Evolutionary conservation across 2,113 vertebrate genomes (phyloP).

Genomic region (Chascanopsetta lugubris): DNA sequence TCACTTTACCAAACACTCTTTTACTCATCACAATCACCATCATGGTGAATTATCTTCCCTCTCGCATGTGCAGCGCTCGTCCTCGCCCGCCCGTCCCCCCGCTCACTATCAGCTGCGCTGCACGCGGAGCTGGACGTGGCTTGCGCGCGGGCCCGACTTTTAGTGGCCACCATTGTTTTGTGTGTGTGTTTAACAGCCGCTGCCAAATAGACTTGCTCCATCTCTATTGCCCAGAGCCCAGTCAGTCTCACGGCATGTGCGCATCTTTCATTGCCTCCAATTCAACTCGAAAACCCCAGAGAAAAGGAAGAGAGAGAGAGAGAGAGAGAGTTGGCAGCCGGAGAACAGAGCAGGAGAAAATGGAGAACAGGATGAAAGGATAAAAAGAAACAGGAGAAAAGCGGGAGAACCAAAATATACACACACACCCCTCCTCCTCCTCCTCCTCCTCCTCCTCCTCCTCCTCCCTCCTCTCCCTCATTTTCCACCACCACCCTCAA

Average conservation of each 20-base stretch:
- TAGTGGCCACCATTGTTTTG: conserved; percentile 41
- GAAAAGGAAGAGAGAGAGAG: conserved; percentile 56
- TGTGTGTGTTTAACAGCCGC: conserved; percentile 38
- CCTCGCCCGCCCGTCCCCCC: conserved; percentile 1
- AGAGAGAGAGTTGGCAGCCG: conserved; percentile 44
- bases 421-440: conserved; percentile 19
- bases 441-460: not conserved
- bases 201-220: conserved; percentile 64
- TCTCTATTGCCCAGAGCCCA: conserved; percentile 52
- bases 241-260: conserved; percentile 57
- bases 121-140: conserved; percentile 11
- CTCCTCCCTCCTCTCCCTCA: conserved; percentile 18
- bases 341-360: conserved; percentile 35
- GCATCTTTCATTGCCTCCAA: conserved; percentile 64
- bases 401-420: conserved; percentile 66
- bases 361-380: conserved; percentile 61
- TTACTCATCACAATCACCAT: too few species aligned
- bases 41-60: too few species aligned
- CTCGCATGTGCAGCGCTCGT: conserved; percentile 3
- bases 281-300: conserved; percentile 62
- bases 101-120: conserved; percentile 10
- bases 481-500: conserved; percentile 39
- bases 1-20: conserved; percentile 18
- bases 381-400: conserved; percentile 36
- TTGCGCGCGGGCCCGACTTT: conserved; percentile 35